These are phyloP conservation scores for Microcebus tavaratra DNA, from an alignment of 2,113 vertebrate genomes.

Conservation along the genomic window DNA sequence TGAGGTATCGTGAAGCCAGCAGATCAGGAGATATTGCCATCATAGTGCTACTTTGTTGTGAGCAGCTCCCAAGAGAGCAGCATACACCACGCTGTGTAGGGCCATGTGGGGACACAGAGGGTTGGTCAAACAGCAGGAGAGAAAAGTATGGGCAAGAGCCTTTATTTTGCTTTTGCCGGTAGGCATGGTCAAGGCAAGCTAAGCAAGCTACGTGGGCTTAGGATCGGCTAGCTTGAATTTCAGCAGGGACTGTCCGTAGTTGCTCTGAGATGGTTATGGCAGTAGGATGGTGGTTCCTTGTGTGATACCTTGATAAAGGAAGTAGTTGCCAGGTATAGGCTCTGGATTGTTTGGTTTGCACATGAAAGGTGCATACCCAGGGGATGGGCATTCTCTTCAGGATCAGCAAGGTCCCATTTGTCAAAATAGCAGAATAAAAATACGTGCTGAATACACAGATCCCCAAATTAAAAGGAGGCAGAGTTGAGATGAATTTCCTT, in stretches of 20 bases:
- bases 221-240: not conserved
- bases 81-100: not conserved
- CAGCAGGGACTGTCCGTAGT: not conserved
- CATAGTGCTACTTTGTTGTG: not conserved
- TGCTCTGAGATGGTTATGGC: not conserved
- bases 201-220: not conserved
- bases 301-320: not conserved
- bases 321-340: not conserved
- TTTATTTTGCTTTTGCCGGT: not conserved
- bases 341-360: not conserved
- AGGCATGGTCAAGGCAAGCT: not conserved
- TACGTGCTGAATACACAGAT: not conserved
- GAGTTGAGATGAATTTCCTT: not conserved
- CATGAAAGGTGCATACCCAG: not conserved
- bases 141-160: not conserved
- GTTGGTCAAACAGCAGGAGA: not conserved
- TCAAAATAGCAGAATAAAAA: not conserved
- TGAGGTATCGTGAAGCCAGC: not conserved
- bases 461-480: not conserved
- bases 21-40: not conserved
- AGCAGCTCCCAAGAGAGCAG: not conserved
- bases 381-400: not conserved
- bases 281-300: not conserved
- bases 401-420: not conserved
- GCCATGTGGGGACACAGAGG: not conserved